These are phyloP conservation scores for Eciton burchellii DNA, from an alignment of 1,140 invertebrate species.

Conservation along the genomic window DNA sequence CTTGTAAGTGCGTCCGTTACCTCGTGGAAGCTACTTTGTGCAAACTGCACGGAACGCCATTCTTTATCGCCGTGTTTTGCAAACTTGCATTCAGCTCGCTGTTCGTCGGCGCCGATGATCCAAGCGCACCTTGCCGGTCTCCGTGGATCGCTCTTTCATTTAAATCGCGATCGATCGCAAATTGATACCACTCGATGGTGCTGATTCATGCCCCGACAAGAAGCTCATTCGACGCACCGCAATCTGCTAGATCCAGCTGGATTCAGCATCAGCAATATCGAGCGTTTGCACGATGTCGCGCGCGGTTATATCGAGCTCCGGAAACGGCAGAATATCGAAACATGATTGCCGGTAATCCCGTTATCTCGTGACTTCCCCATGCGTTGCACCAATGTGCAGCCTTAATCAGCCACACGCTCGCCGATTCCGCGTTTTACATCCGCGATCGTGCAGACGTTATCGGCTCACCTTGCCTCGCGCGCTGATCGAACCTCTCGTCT, in stretches of 20 bases:
- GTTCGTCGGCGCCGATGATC: not conserved
- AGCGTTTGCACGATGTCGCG: not conserved
- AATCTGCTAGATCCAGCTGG: no score
- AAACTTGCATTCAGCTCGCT: not conserved
- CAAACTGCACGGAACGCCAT: not conserved
- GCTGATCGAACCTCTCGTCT: constrained; percentile 16
- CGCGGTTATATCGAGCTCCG: no score
- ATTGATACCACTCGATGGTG: not conserved
- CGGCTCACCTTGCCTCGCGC: not conserved
- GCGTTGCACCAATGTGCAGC: constrained; percentile 17
- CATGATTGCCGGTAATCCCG: constrained; percentile 47
- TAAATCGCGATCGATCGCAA: not conserved
- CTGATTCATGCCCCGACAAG: not conserved
- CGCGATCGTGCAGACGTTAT: not conserved
- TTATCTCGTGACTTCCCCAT: not conserved
- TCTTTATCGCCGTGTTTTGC: constrained; percentile 1
- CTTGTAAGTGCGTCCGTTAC: constrained; percentile 1
- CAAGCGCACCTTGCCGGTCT: not conserved
- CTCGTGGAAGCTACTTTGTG: constrained; percentile 3
- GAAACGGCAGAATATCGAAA: constrained; percentile 54
- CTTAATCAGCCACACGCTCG: constrained; percentile 1
- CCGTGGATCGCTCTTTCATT: no score
- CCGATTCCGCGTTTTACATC: constrained; percentile 42
- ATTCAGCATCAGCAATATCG: not conserved
- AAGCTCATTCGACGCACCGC: constrained; percentile 5